Conservation (phyloP, 2,888 invertebrate genomes). For the Pyrocoelia pectoralis region DNA sequence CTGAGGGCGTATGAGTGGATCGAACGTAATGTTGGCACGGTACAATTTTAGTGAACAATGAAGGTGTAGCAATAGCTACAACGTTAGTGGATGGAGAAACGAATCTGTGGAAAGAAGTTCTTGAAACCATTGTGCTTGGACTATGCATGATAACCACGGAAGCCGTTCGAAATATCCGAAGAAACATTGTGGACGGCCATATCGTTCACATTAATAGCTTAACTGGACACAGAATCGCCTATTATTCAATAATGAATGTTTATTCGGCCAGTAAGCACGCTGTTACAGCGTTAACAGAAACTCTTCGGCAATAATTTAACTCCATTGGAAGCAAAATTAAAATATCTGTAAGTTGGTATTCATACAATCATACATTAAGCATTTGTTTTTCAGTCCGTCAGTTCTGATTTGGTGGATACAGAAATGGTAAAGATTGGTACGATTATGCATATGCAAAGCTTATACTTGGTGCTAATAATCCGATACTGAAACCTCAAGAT, state of each 20-base stretch:
- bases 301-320: slow-evolving; percentile 39
- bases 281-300: slow-evolving; percentile 41
- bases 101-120: slow-evolving; percentile 33
- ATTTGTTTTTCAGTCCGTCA: too few relatives aligned
- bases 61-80: background rate
- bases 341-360: slow-evolving; percentile 44
- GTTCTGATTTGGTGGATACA: too few relatives aligned
- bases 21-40: slow-evolving; percentile 6
- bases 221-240: slow-evolving; percentile 34
- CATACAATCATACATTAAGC: too few relatives aligned
- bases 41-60: slow-evolving; percentile 14
- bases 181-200: slow-evolving; percentile 42
- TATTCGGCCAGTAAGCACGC: slow-evolving; percentile 42
- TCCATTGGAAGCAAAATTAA: slow-evolving; percentile 39
- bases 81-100: slow-evolving; percentile 37
- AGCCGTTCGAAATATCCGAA: slow-evolving; percentile 43
- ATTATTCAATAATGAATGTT: too few relatives aligned
- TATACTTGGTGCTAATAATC: slow-evolving; percentile 48
- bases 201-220: slow-evolving; percentile 42
- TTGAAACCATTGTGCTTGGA: slow-evolving; percentile 42
- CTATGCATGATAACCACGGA: slow-evolving; percentile 36
- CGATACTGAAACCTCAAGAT: slow-evolving; percentile 64
- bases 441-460: too few relatives aligned
- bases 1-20: slow-evolving; percentile 11
- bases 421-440: too few relatives aligned